Evolutionary conservation across 2,797 vertebrate genomes (phyloP), one percentile per base, ranked within the genome.

Genomic region (Sebastes iracundus): DNA sequence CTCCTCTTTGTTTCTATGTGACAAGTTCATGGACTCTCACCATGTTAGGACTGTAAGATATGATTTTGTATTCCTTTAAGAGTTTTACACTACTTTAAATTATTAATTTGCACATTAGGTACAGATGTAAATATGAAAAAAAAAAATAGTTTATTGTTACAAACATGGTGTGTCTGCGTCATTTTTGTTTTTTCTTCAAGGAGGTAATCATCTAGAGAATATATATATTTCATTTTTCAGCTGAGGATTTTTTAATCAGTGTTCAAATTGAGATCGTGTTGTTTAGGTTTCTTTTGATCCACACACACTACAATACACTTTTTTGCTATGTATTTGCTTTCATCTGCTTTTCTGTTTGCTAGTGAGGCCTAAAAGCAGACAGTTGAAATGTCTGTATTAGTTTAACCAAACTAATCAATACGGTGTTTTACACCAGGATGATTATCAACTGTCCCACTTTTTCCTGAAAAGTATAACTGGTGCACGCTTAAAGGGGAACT

Each of bases 101-200:
- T 94, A 95, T 96, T 96, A 92, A 96, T 98, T 97, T 97, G 95
- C 96, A 97, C 96, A 96, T 95, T 95, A 92, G 87, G 94, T 96
- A 96, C 94, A 94, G 88, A 94, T 96, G 94, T 97, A 94, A 95
- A 93, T 96, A 95, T 94, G 90, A 93, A 90, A 93, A 90, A 90
- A 90, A 90, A 95, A 94, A 96, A 95, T 95, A 95, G 93, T 97
- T 94, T 96, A 96, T 97, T 96, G 95, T 96, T 96, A 95, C 95
- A 96, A 94, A 95, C 88, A 83, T 86, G 77, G 85, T 90, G 92
- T 94, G 88, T 97, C 96, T 96, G 93, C 92, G 96, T 96, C 92
- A 82, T 95, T 95, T 88, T 87, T 87, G 18, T 77, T 86, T 91
- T 66, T 85, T 63, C 32, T 74, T 53, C 22, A 71, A 69, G 59